A percentile compares a stretch with the other conserved stretches of the same genome.
Conservation (phyloP, 2,797 vertebrate genomes). For the Spea hammondii region DNA sequence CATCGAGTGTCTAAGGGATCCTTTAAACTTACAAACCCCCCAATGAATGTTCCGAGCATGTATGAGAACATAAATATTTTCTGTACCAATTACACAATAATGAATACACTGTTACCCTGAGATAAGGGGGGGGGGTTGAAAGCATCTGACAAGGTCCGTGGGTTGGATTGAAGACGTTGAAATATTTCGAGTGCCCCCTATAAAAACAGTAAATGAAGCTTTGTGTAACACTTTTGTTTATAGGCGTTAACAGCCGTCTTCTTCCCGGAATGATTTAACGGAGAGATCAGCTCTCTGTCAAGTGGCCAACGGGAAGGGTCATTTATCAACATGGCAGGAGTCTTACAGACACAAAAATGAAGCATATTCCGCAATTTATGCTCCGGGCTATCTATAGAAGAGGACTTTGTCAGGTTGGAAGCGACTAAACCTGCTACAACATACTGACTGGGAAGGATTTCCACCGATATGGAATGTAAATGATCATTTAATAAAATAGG, state of each 20-base stretch:
- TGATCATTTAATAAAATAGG: not conserved
- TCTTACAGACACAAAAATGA: conserved; percentile 40
- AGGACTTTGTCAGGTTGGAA: conserved; percentile 18
- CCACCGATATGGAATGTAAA: too few relatives aligned
- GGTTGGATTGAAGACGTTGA: not conserved
- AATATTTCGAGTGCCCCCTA: not conserved
- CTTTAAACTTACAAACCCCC: too few relatives aligned
- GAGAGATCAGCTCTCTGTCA: conserved; percentile 45
- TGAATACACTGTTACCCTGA: too few relatives aligned
- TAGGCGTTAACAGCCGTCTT: conserved; percentile 14
- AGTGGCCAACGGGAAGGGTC: conserved; percentile 34
- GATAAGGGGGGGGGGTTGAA: too few relatives aligned
- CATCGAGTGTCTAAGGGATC: too few relatives aligned
- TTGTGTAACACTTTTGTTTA: not conserved
- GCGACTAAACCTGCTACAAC: not conserved
- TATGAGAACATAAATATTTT: too few relatives aligned
- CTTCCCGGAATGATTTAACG: conserved; percentile 43
- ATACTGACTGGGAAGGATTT: not conserved
- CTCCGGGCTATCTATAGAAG: conserved; percentile 32
- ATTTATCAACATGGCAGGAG: conserved; percentile 43
- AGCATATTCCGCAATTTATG: conserved; percentile 11
- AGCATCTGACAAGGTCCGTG: not conserved
- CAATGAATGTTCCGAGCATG: too few relatives aligned
- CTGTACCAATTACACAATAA: too few relatives aligned
- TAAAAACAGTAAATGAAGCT: conserved; percentile 18